Conservation (phyloP, 2,797 vertebrate species). For the Sebastes taczanowskii region DNA sequence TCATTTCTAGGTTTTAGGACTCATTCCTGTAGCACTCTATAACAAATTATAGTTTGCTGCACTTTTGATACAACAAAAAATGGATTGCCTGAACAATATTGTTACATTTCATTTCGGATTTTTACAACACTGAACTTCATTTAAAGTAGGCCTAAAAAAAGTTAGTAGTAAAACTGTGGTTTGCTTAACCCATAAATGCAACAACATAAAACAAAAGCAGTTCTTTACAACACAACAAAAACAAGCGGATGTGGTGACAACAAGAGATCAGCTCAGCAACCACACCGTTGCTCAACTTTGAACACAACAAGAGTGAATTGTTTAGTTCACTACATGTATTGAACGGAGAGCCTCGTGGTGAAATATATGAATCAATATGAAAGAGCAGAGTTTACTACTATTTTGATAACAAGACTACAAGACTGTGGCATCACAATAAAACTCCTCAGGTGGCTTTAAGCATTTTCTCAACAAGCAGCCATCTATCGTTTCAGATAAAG, state of each 20-base stretch:
- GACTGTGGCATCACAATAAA: neutral
- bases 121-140: neutral
- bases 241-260: slow-evolving; percentile 6
- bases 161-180: neutral
- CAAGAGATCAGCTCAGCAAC: neutral
- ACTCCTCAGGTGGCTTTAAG: neutral
- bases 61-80: neutral
- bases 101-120: neutral
- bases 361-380: neutral
- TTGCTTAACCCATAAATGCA: neutral
- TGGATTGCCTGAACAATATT: neutral
- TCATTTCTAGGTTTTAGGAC: no score
- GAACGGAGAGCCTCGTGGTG: neutral
- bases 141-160: neutral
- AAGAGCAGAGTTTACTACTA: neutral
- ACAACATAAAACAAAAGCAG: neutral
- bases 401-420: neutral
- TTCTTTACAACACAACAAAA: neutral
- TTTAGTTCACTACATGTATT: neutral
- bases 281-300: neutral
- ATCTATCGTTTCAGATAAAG: neutral
- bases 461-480: neutral
- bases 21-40: no score
- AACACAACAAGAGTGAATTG: neutral
- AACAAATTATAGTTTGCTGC: neutral